Evolutionary conservation across 1,140 invertebrate species (phyloP).

Genomic region (Archivesica marissinica): DNA sequence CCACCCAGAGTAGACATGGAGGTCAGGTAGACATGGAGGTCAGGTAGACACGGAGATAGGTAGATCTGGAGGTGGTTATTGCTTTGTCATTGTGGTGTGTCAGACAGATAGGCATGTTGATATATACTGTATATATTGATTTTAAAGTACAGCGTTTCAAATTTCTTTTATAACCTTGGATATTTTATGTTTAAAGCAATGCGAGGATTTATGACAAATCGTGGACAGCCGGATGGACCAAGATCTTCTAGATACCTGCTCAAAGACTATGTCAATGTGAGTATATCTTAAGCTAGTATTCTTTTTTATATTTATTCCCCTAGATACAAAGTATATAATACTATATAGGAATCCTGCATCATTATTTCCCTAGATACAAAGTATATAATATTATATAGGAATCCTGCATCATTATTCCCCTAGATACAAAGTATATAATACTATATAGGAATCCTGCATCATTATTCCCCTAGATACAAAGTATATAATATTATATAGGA

Average conservation of each 20-base stretch:
- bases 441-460: background rate
- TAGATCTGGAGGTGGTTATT: too few species aligned
- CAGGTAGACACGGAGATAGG: too few species aligned
- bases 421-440: background rate
- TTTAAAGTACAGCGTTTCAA: background rate
- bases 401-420: background rate
- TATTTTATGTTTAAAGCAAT: conserved; percentile 87
- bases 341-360: too few species aligned
- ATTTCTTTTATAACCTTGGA: background rate
- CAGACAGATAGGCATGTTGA: too few species aligned
- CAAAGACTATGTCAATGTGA: conserved; percentile 95
- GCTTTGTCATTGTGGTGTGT: too few species aligned
- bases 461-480: background rate
- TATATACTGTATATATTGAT: too few species aligned
- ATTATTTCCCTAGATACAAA: too few species aligned
- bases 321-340: too few species aligned
- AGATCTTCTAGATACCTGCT: conserved; percentile 94
- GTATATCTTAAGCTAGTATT: conserved; percentile 36
- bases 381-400: background rate
- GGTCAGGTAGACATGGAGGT: too few species aligned
- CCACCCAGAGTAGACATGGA: background rate
- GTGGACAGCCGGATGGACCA: conserved; percentile 96
- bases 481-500: too few species aligned
- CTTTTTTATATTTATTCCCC: too few species aligned
- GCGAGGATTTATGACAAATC: conserved; percentile 97